Evolutionary conservation across 1,140 invertebrate genomes (phyloP), one percentile per base, ranked within the genome.

Genomic region (Coptotermes formosanus): DNA sequence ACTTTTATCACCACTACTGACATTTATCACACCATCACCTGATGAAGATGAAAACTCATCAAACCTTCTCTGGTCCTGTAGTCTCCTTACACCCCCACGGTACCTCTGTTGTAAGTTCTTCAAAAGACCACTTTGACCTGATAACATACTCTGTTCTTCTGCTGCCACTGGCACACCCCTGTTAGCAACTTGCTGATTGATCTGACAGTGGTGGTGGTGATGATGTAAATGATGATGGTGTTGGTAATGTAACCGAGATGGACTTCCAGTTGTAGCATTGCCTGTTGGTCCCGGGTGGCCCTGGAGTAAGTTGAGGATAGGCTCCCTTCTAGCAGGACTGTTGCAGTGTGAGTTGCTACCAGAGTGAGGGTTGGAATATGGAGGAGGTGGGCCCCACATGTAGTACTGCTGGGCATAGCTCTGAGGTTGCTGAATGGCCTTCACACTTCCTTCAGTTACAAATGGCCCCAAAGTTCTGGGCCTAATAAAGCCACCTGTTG

Each of bases 361-460:
- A 59, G 85, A 86, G 32, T 86, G 82, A 38, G 94, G 94, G 88
- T 95, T 94, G 84, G 94, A 95, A 89, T 96, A 96, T 0, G 95
- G 95, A 4, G 95, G 95, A 21, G 95, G 95, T 25, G 95, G 95
- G 30, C 95, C 95, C 95, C 95, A 95, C 25, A 95, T 88, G 84
- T 90, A 89, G 86, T 85, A 87, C 25, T 59, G 45, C n/a, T 75
- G 64, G 64, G 64, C 64, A 75, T 75, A 75, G 64, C 64, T n/a
- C n/a, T 75, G 64, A 1, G 64, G 64, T 30, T 75, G 69, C 43
- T 86, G 85, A n/a, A 69, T 82, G 75, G 23, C 75, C 32, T 81
- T 75, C 69, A 82, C 44, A 44, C 85, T 86, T 69, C 85, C 69
- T 55, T 86, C 85, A 25, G 85, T 86, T 75, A 86, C 69, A 44